Evolutionary conservation across 1,140 invertebrate species (phyloP), one percentile per base, ranked within the genome.

Genomic region (Magallana gigas): DNA sequence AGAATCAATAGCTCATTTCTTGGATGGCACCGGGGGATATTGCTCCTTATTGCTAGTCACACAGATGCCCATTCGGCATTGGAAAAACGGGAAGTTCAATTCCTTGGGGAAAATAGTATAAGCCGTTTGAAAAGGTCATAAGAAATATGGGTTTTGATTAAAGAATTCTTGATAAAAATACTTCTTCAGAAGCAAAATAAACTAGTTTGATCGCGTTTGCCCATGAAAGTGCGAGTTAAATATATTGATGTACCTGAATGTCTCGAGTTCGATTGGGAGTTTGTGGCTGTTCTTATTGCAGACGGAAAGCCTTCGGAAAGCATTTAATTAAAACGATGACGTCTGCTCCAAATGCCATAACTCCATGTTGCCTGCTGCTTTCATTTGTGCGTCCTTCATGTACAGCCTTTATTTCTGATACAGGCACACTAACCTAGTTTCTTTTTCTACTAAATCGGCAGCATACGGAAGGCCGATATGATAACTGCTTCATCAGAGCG

Each of bases 241-340:
- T 68, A 36, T 18, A 64, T 64, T 64, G 60, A 64, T 64, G 60
- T 64, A 29, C 2, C 68, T 48, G 23, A 36, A 9, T 2, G 68
- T 29, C 23, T 76, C 36, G 7, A 23, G 6, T 12, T 36, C 8
- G 68, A 23, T 76, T 48, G 9, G 23, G 23, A 76, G 23, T 11
- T 76, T 76, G 36, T 76, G 9, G 68, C 23, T 29, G 23, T 29
- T 76, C 68, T 76, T 23, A 29, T 11, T 29, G 18, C 7, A 76
- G 68, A 76, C 68, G 23, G n/a, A 76, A 76, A 76, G 18, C 23
- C 68, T 76, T 76, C 68, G 8, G 68, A 76, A 76, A 76, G 3
- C 68, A 29, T 76, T 76, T 76, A 76, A 76, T 76, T 29, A 76
- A 76, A 18, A 76, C 18, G 7, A 36, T 76, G 68, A 76, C 68